phyloP scores from a whole-genome alignment of 2,797 vertebrate species.

The Trachurus trachurus region DNA sequence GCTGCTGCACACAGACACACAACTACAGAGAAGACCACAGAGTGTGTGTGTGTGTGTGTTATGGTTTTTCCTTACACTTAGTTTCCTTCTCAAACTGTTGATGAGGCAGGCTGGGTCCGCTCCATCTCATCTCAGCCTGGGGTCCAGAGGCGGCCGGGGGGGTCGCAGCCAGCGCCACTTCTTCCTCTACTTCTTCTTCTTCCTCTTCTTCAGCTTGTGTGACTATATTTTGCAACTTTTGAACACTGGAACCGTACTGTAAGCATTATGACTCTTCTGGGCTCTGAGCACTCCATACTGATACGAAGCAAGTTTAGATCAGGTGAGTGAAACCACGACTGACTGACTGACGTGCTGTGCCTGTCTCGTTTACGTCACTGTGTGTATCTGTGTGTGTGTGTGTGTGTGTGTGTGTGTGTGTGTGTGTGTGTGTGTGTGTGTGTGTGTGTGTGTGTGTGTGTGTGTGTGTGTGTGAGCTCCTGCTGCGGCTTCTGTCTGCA shows the following conservation, averaged over 20 bases:
- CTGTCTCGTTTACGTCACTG: too few relatives aligned
- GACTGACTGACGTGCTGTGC: too few relatives aligned
- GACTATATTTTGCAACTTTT: conserved; percentile 73
- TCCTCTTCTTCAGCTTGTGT: conserved; percentile 37
- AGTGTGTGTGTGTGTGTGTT: conserved; percentile 27
- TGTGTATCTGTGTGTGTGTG: not conserved
- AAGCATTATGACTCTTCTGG: conserved; percentile 97
- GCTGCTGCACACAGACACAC: conserved; percentile 45
- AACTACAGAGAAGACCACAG: conserved; percentile 7
- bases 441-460: not conserved
- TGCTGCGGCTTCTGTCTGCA: not conserved
- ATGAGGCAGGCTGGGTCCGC: conserved; percentile 67
- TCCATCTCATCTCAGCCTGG: conserved; percentile 70
- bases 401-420: not conserved
- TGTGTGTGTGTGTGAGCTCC: not conserved
- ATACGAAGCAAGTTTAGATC: conserved; percentile 99
- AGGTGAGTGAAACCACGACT: conserved; percentile 88
- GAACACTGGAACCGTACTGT: conserved; percentile 88
- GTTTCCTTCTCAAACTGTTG: conserved; percentile 41
- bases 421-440: not conserved
- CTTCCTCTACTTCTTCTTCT: too few relatives aligned
- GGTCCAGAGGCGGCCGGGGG: conserved; percentile 75
- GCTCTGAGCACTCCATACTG: conserved; percentile 97
- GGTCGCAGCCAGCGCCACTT: conserved; percentile 76
- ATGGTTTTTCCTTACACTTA: not conserved